Base-by-base conservation (phyloP, 30 jellyfish, hydroid and myxozoan species). In the Aurelia sp. region DNA sequence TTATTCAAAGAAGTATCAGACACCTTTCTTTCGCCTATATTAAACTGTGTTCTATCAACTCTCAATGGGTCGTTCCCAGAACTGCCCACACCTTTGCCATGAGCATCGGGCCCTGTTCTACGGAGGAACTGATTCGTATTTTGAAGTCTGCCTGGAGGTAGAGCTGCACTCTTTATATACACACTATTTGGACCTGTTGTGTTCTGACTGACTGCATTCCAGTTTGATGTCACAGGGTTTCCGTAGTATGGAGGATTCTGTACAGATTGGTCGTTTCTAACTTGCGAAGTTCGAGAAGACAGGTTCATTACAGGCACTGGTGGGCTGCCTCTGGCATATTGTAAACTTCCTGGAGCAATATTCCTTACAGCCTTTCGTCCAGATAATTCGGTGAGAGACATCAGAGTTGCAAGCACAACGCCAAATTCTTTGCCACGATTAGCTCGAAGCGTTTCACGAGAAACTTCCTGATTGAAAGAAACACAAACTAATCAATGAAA, bases 381-480 rank as follows among this genome's bases (percentile, higher is more conserved):
- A 1, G 97, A 81, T 13, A 89, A 2, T 35, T 81, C 68, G 22
- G 97, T 82, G 21, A 93, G 66, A 5, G 96, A 81, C 86, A 89
- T 94, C 65, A 94, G 61, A 19, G 95, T 88, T n/a, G 95, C 97
- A 3, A 87, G 83, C 13, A 89, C 95, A 58, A 84, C 96, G 13
- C 91, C 97, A 84, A 94, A 77, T 55, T 89, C 91, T 74, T 94
- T 94, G 48, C 86, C 92, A 35, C 87, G 81, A 71, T 94, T 89
- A 16, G 94, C 94, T 64, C 87, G 76, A 31, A 94, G 64, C 19
- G 92, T 78, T 13, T 88, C 96, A 12, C 90, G 74, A 20, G 97
- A 97, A 30, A 94, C 61, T 27, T 89, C 97, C 99, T 94, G 88
- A 37, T 47, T 27, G 17, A 18, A 48, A 47, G 53, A 41, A 37